Evolutionary conservation across 1,140 invertebrate genomes (phyloP).

Genomic region (Lysiphlebus fabarum): DNA sequence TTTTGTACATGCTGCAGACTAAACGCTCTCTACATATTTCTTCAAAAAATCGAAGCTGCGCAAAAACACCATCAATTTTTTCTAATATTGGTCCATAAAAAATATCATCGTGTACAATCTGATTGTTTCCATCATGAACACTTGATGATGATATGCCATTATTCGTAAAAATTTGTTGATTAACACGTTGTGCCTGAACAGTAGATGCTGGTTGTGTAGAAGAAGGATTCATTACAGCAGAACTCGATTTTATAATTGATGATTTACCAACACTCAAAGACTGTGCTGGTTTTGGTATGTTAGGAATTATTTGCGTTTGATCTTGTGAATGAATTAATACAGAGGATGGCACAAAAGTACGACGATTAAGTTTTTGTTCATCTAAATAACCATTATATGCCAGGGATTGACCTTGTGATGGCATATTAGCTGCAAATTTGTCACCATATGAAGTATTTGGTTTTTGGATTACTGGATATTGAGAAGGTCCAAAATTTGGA

Average conservation of each 20-base stretch:
- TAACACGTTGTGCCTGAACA: constrained; percentile 12
- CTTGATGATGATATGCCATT: constrained; percentile 1
- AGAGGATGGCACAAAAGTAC: constrained; percentile 20
- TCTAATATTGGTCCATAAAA: constrained; percentile 77
- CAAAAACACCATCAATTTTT: constrained; percentile 71
- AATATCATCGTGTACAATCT: constrained; percentile 57
- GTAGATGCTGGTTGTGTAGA: constrained; percentile 3
- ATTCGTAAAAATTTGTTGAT: constrained; percentile 2
- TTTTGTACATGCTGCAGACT: constrained; percentile 79
- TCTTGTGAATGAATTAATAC: constrained; percentile 14
- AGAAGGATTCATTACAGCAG: neutral
- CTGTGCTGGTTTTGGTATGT: neutral
- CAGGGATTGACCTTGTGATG: constrained; percentile 38
- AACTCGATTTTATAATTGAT: neutral
- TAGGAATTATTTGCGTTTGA: constrained; percentile 14
- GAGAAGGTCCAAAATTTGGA: constrained; percentile 31
- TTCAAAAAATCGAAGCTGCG: constrained; percentile 63
- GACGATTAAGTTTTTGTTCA: constrained; percentile 33
- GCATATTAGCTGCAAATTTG: constrained; percentile 26
- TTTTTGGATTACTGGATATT: constrained; percentile 27
- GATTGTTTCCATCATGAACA: constrained; percentile 20
- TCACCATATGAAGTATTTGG: constrained; percentile 24
- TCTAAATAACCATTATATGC: constrained; percentile 44
- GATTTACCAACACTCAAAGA: neutral
- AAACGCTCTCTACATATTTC: constrained; percentile 72